Conservation (phyloP, 2,113 vertebrate species). For the Tachysurus fulvidraco region DNA sequence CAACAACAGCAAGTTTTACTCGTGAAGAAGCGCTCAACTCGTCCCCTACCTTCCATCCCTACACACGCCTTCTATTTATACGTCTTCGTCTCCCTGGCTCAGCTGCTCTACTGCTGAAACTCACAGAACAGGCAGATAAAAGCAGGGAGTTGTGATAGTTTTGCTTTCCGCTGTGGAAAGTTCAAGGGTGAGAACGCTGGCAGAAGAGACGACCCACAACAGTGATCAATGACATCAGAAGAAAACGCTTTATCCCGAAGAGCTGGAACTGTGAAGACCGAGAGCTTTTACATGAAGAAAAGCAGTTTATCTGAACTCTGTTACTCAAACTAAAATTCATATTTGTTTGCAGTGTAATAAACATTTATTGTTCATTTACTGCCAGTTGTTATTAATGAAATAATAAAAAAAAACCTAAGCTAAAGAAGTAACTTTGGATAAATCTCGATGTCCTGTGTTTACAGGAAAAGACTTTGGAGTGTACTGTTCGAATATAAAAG, state of each 20-base stretch:
- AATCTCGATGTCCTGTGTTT: not conserved
- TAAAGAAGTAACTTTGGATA: not conserved
- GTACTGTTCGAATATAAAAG: not conserved
- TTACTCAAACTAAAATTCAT: not conserved
- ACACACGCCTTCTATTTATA: not conserved
- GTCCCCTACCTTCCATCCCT: not conserved
- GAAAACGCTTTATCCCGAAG: not conserved
- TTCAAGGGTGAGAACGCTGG: not conserved
- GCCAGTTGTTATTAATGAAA: not conserved
- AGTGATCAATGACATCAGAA: not conserved
- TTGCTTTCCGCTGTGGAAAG: not conserved
- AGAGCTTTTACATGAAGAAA: not conserved
- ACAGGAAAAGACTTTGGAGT: not conserved
- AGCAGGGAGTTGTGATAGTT: constrained; percentile 10
- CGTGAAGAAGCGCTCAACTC: constrained; percentile 65
- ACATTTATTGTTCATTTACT: constrained; percentile 22
- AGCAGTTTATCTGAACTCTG: not conserved
- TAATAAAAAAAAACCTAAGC: not conserved
- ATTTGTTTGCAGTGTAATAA: constrained; percentile 13
- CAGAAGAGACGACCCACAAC: not conserved
- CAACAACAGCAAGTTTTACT: constrained; percentile 93
- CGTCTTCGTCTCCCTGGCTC: constrained; percentile 16
- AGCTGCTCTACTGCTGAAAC: constrained; percentile 32
- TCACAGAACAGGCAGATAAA: constrained; percentile 3
- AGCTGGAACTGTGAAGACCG: not conserved